These are phyloP conservation scores for Puffinus mauretanicus DNA, from an alignment of 2,113 vertebrate species.

Conservation along the genomic window DNA sequence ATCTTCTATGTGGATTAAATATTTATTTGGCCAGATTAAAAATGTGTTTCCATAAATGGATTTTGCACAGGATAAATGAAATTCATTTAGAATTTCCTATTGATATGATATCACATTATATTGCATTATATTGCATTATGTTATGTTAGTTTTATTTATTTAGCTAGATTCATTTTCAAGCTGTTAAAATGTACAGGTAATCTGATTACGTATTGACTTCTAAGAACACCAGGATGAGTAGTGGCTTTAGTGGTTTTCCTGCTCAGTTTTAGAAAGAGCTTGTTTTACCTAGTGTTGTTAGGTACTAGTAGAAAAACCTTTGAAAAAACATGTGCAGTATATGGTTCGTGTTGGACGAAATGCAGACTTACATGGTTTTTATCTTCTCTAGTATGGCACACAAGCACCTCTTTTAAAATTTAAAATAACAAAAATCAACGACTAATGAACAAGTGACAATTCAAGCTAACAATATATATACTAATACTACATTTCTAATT, in stretches of 20 bases:
- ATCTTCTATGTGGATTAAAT: not conserved
- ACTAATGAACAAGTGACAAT: not conserved
- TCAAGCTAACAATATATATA: not conserved
- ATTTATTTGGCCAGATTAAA: not conserved
- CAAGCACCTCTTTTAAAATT: not conserved
- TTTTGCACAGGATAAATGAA: not conserved
- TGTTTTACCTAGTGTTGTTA: not conserved
- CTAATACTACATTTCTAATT: not conserved
- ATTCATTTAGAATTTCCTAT: not conserved
- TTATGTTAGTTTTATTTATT: not conserved
- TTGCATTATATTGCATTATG: not conserved
- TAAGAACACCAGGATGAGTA: not conserved
- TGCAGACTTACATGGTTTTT: not conserved
- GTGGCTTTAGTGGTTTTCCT: not conserved
- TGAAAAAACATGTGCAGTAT: not conserved
- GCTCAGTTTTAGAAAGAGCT: not conserved
- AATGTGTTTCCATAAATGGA: not conserved
- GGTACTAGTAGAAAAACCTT: not conserved
- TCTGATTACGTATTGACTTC: not conserved
- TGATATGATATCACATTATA: not conserved
- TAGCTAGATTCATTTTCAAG: not conserved
- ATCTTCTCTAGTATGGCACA: not conserved
- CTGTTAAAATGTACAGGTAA: not conserved
- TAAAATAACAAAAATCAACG: not conserved
- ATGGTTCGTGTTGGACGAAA: not conserved